Conservation (phyloP, 92 coral and sea anemone species). For the Ricordea florida region DNA sequence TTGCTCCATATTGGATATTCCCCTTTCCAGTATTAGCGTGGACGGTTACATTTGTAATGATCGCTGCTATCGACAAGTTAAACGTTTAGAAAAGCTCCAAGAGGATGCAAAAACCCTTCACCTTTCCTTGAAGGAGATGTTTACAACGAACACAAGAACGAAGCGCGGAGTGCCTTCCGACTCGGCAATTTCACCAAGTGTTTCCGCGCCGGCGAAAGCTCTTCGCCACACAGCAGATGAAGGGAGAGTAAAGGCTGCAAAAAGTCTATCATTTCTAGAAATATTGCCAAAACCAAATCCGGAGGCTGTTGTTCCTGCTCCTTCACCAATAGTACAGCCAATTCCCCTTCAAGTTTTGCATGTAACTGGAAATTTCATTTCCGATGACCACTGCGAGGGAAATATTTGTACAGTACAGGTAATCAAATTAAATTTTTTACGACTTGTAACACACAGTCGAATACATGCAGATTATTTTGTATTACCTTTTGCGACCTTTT, state of each 20-base stretch:
- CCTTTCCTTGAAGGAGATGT: not conserved
- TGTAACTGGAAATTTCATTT: not conserved
- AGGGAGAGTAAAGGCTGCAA: slow-evolving; percentile 15
- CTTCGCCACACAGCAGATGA: slow-evolving; percentile 3
- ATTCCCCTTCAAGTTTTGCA: not conserved
- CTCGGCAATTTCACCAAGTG: slow-evolving; percentile 15
- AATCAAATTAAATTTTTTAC: not conserved
- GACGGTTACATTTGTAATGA: slow-evolving; percentile 24
- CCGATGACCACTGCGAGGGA: not conserved
- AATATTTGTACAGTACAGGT: slow-evolving; percentile 3
- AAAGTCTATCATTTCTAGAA: not conserved
- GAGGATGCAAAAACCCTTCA: slow-evolving; percentile 13
- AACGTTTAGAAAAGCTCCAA: slow-evolving; percentile 1
- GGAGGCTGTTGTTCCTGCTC: not conserved
- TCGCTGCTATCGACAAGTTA: not conserved
- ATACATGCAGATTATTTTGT: not conserved
- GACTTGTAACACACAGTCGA: not conserved
- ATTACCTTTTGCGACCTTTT: no score
- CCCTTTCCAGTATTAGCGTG: not conserved
- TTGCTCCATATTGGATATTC: not conserved
- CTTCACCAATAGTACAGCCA: not conserved
- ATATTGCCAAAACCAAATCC: slow-evolving; percentile 17
- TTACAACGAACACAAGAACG: not conserved
- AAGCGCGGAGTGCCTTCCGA: slow-evolving; percentile 27
- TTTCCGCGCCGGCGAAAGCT: slow-evolving; percentile 5